A percentile compares a stretch with the other conserved stretches of the same genome.
Conservation (phyloP, 2,888 invertebrate species). For the Acrocyrtus sp. region DNA sequence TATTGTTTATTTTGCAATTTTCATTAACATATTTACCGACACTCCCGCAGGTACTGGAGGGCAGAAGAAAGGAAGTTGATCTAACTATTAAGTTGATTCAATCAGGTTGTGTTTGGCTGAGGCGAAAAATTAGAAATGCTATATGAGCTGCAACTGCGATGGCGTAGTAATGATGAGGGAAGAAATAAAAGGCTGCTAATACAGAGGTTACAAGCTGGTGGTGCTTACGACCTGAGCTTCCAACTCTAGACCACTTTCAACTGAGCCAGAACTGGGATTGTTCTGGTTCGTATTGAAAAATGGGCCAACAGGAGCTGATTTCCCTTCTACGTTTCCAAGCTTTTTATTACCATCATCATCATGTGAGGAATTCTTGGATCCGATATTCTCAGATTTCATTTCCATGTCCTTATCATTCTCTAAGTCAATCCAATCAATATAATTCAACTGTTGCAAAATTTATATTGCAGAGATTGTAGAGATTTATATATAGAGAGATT, state of each 20-base stretch:
- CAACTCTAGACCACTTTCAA: constrained; percentile 39
- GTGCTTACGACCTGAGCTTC: constrained; percentile 51
- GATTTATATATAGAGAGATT: no score
- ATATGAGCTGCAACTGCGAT: not conserved
- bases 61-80: constrained; percentile 29
- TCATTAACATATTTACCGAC: constrained; percentile 47
- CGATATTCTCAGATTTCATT: constrained; percentile 21
- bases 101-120: constrained; percentile 14
- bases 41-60: no score
- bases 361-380: no score
- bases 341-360: constrained; percentile 20
- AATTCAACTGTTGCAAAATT: no score
- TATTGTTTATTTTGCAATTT: no score
- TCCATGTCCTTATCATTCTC: constrained; percentile 44
- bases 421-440: constrained; percentile 38
- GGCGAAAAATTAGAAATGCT: not conserved
- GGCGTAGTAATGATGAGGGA: no score
- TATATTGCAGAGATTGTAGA: not conserved
- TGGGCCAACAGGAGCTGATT: constrained; percentile 23
- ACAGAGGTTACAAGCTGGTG: constrained; percentile 47
- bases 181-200: constrained; percentile 9
- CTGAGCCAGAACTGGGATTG: constrained; percentile 29
- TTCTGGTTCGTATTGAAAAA: constrained; percentile 36
- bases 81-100: constrained; percentile 23
- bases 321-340: constrained; percentile 6